Base-by-base conservation (phyloP, 1,140 invertebrate genomes). In the Drosophila persimilis region DNA sequence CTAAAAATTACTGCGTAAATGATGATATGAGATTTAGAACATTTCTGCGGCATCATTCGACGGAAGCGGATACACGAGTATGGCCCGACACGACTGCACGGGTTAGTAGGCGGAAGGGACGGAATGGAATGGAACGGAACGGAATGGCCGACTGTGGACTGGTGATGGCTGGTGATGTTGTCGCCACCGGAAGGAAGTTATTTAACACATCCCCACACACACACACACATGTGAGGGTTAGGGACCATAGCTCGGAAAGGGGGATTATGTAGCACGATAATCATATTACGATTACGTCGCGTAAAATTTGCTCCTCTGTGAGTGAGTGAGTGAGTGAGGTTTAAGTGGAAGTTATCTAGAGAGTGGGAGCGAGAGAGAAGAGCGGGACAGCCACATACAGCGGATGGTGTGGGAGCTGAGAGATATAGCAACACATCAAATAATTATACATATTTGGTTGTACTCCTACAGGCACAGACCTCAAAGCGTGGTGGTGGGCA, bases 201-300 rank as follows among this genome's bases (percentile, higher is more conserved):
- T 85, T 85, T 86, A 85, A 85, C 80, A 85, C 80, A 84, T 67
- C 70, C 71, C 70, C 80, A 67, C 58, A 60, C 62, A 73, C 43
- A 50, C 41, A 53, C 41, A 39, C 46, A 43, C 15, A 48, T 17
- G 43, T 1, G 11, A 0, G 39, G 20, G 41, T 11, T 11, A 0
- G 22, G 41, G 43, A 5, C 39, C 35, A 57, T 9, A 26, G 31
- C 8, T 35, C 8, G 8, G 20, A 58, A n/a, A 62, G 24, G 22
- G 35, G 75, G 81, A 77, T 81, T 88, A 81, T 85, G 73, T 85
- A 59, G 69, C 70, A 88, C 57, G 81, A 85, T 85, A 88, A 85
- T 85, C 81, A 85, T 88, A 85, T 88, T 85, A 85, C 81, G 81
- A 85, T 85, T 85, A 85, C 85, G 81, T 85, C 81, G 80, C 80